Evolutionary conservation across 1,140 invertebrate genomes (phyloP).

Genomic region (Hypothenemus hampei): DNA sequence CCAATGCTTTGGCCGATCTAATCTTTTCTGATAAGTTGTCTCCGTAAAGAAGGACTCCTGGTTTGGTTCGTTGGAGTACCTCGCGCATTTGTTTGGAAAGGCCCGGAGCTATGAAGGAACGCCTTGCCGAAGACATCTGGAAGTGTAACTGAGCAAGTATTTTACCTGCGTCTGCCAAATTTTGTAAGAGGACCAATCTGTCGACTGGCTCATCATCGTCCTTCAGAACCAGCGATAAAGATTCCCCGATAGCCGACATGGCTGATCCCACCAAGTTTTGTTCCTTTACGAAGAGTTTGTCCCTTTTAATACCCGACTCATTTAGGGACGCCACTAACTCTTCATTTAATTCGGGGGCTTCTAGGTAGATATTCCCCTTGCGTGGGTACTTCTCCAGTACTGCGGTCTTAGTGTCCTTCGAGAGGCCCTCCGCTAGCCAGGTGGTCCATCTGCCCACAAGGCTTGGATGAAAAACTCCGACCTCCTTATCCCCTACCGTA

Average conservation of each 20-base stretch:
- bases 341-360: too few relatives aligned
- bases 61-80: not conserved
- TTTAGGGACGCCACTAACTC: not conserved
- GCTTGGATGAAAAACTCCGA: not conserved
- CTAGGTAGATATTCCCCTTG: not conserved
- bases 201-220: not conserved
- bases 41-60: not conserved
- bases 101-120: not conserved
- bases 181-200: not conserved
- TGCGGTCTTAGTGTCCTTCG: not conserved
- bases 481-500: too few relatives aligned
- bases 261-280: not conserved
- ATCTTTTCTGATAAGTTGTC: not conserved
- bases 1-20: slow-evolving; percentile 1
- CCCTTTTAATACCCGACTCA: not conserved
- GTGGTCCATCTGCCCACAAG: not conserved
- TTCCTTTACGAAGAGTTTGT: not conserved
- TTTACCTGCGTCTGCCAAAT: not conserved
- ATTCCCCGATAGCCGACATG: not conserved
- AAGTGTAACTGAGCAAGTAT: not conserved
- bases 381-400: not conserved
- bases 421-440: not conserved
- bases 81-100: not conserved
- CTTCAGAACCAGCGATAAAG: not conserved
- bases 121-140: not conserved